phyloP scores from a whole-genome alignment of 2,113 vertebrate genomes.

The Ptyas mucosa region DNA sequence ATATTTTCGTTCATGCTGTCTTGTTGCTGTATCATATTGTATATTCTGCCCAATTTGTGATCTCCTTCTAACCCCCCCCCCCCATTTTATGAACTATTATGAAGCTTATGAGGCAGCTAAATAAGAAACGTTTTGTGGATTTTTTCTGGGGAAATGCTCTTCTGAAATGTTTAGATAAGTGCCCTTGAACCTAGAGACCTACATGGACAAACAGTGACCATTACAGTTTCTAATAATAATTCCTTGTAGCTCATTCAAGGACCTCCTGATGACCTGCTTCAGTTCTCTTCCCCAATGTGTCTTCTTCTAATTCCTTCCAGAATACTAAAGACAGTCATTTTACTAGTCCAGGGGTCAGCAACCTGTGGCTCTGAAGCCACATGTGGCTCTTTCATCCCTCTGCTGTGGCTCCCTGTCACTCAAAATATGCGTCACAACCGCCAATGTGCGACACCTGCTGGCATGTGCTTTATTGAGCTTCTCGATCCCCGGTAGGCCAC shows the following conservation, averaged over 20 bases:
- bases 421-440: too few relatives aligned
- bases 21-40: neutral
- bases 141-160: neutral
- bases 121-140: neutral
- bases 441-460: too few relatives aligned
- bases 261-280: neutral
- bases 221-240: neutral
- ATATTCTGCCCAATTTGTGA: neutral
- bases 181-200: neutral
- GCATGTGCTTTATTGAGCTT: too few relatives aligned
- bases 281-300: neutral
- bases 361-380: too few relatives aligned
- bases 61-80: neutral
- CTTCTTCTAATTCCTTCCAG: neutral
- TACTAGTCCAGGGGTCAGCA: neutral
- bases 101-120: neutral
- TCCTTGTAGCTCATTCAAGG: neutral
- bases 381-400: too few relatives aligned
- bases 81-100: too few relatives aligned
- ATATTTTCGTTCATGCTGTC: neutral
- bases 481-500: too few relatives aligned
- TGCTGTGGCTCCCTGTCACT: too few relatives aligned
- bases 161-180: neutral
- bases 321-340: neutral
- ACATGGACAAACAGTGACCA: neutral